phyloP scores from a whole-genome alignment of 2,888 invertebrate genomes.

The Acanthacorydalis orientalis region DNA sequence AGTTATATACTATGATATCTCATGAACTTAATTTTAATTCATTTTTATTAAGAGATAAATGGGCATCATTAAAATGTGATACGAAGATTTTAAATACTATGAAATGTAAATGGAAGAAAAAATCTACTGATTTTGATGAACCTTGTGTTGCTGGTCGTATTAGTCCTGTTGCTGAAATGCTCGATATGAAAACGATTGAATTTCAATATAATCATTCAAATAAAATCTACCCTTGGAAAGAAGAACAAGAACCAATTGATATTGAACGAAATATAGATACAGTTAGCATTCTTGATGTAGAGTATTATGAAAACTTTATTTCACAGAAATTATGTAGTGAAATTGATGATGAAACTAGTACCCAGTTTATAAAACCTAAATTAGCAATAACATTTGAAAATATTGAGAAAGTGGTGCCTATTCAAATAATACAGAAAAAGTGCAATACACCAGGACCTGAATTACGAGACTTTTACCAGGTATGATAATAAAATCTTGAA shows the following conservation, averaged over 20 bases:
- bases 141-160: not conserved
- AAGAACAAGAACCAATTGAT: conserved; percentile 46
- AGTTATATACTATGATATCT: conserved; percentile 42
- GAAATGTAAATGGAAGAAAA: conserved; percentile 5
- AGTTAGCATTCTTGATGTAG: conserved; percentile 47
- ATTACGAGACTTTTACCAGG: conserved; percentile 22
- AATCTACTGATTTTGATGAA: not conserved
- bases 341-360: not conserved
- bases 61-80: conserved; percentile 7
- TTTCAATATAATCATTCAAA: conserved; percentile 16
- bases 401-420: not conserved
- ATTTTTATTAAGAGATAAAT: conserved; percentile 10
- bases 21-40: conserved; percentile 23
- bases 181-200: conserved; percentile 3
- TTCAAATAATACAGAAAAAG: not conserved
- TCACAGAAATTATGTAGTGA: conserved; percentile 12
- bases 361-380: not conserved
- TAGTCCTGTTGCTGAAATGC: not conserved
- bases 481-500: no score
- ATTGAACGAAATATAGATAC: conserved; percentile 38
- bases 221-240: conserved; percentile 27
- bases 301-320: conserved; percentile 51
- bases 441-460: conserved; percentile 25
- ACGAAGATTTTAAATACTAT: conserved; percentile 5
- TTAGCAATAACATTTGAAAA: conserved; percentile 2